A percentile compares a stretch with the other conserved stretches of the same genome.
Evolutionary conservation across 2,797 vertebrate species (phyloP).

Genomic region (Sparidentex hasta): DNA sequence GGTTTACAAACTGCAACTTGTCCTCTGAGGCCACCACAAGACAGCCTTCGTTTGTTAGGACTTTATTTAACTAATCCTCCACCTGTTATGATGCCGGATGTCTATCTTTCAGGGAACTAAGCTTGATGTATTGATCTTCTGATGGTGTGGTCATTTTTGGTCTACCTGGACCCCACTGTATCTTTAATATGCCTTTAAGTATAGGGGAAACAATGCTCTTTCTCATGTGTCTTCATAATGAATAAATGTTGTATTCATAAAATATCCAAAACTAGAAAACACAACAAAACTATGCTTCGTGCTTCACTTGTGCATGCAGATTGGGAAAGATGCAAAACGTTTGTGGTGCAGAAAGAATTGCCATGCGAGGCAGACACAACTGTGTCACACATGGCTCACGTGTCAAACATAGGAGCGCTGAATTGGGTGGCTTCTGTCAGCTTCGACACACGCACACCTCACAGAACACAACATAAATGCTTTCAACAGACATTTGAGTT

Average conservation of each 20-base stretch:
- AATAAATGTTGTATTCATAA: conserved; percentile 15
- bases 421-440: conserved; percentile 35
- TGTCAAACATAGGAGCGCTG: conserved; percentile 43
- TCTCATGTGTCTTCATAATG: conserved; percentile 1
- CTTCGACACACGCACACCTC: conserved; percentile 18
- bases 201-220: not conserved
- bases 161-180: no score
- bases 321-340: conserved; percentile 38
- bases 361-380: conserved; percentile 56
- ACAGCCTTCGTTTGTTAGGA: no score
- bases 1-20: no score
- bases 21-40: no score
- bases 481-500: conserved; percentile 22
- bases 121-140: no score
- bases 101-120: no score
- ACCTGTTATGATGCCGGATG: no score
- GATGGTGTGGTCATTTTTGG: no score
- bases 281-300: conserved; percentile 18
- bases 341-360: conserved; percentile 66
- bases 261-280: conserved; percentile 21
- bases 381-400: conserved; percentile 34
- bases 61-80: no score
- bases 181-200: not conserved
- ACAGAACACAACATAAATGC: conserved; percentile 2
- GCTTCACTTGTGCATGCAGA: conserved; percentile 37